Base-by-base conservation (phyloP, 2,888 invertebrate genomes). In the Tupiocoris notatus region DNA sequence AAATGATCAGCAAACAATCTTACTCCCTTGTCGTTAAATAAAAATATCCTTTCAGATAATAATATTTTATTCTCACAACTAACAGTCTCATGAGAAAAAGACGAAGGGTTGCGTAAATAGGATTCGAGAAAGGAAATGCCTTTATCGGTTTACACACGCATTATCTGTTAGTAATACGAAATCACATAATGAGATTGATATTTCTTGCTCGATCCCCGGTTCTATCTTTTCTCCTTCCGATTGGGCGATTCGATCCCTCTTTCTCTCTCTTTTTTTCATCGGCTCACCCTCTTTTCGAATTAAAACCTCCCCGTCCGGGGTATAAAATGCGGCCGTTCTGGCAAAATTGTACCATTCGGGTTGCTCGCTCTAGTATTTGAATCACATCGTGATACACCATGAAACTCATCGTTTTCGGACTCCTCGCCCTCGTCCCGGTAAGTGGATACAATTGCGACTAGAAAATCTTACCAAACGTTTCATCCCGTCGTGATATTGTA, bases 361-460 rank as follows among this genome's bases (percentile, higher is more conserved):
- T 39, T 39, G 12, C 39, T 39, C 12, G 39, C 39, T 39, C 64
- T 64, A 24, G 64, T 64, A 9, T n/a, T 1, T 7, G 39, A 7
- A 39, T 39, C 39, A 39, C 39, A 3, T 39, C 12, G 39, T 39
- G 39, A 57, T 18, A n/a, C 67, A 67, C 18, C 22, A 67, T 67
- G 67, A 39, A 56, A 22, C 56, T 67, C 67, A 12, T 67, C 67
- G 16, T 67, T 23, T 18, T 67, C 57, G 67, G 21, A 2, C 57
- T 67, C 18, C 23, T 6, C 67, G 56, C 57, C 56, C 12, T 67
- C 22, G 7, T 67, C 17, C 67, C 67, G n/a, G 67, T 67, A 56
- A 67, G 67, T 67, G 18, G 39, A 39, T n/a, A n/a, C n/a, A n/a
- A n/a, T n/a, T n/a, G n/a, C n/a, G n/a, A n/a, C n/a, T n/a, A n/a